These are phyloP conservation scores for Parus major DNA, from an alignment of 2,113 vertebrate genomes.

Conservation along the genomic window DNA sequence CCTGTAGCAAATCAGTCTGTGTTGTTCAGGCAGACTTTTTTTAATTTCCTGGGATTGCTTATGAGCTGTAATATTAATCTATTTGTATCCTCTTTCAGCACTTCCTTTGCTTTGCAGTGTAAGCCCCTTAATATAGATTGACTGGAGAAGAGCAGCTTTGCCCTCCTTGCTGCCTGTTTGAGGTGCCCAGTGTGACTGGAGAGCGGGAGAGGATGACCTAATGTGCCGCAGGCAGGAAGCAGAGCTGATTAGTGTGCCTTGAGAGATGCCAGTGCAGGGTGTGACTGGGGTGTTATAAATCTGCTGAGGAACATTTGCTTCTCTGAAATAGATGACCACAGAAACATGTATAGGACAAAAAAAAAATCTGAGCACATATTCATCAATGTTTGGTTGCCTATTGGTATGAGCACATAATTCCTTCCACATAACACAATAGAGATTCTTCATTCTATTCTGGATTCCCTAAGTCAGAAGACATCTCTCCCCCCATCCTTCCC, in stretches of 20 bases:
- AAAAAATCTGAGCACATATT: not conserved
- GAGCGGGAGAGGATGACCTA: slow-evolving; percentile 27
- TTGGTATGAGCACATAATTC: not conserved
- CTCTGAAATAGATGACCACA: not conserved
- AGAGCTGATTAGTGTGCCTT: not conserved
- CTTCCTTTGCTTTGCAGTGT: slow-evolving; percentile 35
- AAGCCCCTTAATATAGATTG: slow-evolving; percentile 48
- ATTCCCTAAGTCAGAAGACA: not conserved
- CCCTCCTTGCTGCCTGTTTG: not conserved
- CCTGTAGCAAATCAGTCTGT: not conserved
- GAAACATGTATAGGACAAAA: not conserved
- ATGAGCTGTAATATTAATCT: slow-evolving; percentile 27
- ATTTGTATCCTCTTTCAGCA: slow-evolving; percentile 10
- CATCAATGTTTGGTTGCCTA: not conserved
- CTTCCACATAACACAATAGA: not conserved
- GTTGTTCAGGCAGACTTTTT: not conserved
- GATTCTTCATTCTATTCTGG: not conserved
- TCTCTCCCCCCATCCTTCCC: not conserved
- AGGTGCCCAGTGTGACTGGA: not conserved
- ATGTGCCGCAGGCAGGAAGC: slow-evolving; percentile 34
- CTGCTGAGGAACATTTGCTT: not conserved
- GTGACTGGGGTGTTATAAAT: not conserved
- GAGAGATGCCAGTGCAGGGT: not conserved
- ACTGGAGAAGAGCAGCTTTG: not conserved
- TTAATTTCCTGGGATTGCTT: slow-evolving; percentile 19